phyloP scores from a whole-genome alignment of 2,113 vertebrate species.

The Nothoprocta pentlandii region DNA sequence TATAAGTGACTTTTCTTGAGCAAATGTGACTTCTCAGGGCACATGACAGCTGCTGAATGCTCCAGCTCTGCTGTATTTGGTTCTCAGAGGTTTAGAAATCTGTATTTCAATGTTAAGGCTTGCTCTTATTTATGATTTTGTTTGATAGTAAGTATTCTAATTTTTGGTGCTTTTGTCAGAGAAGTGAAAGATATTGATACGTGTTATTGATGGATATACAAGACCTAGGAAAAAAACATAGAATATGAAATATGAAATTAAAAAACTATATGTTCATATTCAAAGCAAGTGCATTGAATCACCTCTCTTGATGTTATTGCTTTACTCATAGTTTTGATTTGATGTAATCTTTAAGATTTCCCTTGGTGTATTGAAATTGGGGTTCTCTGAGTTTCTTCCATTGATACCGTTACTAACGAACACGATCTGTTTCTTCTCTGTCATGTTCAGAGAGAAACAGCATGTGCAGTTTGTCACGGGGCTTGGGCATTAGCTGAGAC shows the following conservation, averaged over 20 bases:
- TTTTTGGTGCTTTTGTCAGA: constrained; percentile 47
- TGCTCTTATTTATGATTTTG: not conserved
- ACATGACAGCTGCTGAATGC: constrained; percentile 27
- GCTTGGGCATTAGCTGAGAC: not conserved
- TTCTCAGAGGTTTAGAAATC: constrained; percentile 29
- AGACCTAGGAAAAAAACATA: not conserved
- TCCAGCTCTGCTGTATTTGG: constrained; percentile 13
- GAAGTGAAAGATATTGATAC: not conserved
- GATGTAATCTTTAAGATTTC: not conserved
- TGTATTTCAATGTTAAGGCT: not conserved
- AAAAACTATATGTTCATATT: not conserved
- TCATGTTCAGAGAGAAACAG: not conserved
- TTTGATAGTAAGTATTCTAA: constrained; percentile 7
- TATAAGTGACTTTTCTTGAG: constrained; percentile 39
- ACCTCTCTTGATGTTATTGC: not conserved
- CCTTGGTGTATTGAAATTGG: not conserved
- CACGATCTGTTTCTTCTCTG: not conserved
- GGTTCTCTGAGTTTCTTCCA: not conserved
- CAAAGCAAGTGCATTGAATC: not conserved
- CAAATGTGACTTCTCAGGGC: constrained; percentile 34
- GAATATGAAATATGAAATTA: not conserved
- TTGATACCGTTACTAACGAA: not conserved
- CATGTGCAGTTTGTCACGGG: not conserved
- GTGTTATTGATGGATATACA: not conserved
- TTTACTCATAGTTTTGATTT: not conserved